Percentiles rank a stretch among this genome's conserved stretches.
Evolutionary conservation across 2,888 invertebrate genomes (phyloP).

Genomic region (Mythimna impura): DNA sequence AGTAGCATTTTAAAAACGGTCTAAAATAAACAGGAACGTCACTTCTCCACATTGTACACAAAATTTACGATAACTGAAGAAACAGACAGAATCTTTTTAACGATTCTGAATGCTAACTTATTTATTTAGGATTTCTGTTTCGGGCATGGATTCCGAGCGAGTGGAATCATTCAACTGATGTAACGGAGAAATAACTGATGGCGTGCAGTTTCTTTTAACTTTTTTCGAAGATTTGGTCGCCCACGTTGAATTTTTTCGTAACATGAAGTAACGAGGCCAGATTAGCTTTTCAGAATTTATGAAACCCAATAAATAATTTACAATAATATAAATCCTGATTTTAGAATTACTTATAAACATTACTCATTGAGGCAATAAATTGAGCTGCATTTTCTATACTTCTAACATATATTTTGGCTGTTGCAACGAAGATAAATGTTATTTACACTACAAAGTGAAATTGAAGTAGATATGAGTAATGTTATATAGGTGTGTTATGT

Average conservation of each 20-base stretch:
- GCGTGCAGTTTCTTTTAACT: conserved; percentile 57
- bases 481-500: conserved; percentile 3
- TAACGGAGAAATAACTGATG: conserved; percentile 36
- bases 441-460: conserved; percentile 34
- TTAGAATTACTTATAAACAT: conserved; percentile 16
- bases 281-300: conserved; percentile 29
- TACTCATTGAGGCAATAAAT: conserved; percentile 39
- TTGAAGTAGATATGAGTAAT: conserved; percentile 17
- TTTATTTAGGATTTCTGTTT: conserved; percentile 58
- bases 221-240: conserved; percentile 49
- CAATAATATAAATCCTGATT: conserved; percentile 14
- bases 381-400: conserved; percentile 9
- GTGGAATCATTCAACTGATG: conserved; percentile 37
- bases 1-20: conserved; percentile 41
- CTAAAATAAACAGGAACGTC: conserved; percentile 51
- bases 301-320: not conserved
- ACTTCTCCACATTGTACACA: conserved; percentile 35
- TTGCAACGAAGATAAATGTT: conserved; percentile 37
- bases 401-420: conserved; percentile 23
- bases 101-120: conserved; percentile 45
- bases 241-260: conserved; percentile 52
- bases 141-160: conserved; percentile 37
- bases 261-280: conserved; percentile 21
- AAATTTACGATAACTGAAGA: conserved; percentile 53
- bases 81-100: conserved; percentile 39